Conservation (phyloP, 2,888 invertebrate genomes). For the Himalopsyche kuldschensis region DNA sequence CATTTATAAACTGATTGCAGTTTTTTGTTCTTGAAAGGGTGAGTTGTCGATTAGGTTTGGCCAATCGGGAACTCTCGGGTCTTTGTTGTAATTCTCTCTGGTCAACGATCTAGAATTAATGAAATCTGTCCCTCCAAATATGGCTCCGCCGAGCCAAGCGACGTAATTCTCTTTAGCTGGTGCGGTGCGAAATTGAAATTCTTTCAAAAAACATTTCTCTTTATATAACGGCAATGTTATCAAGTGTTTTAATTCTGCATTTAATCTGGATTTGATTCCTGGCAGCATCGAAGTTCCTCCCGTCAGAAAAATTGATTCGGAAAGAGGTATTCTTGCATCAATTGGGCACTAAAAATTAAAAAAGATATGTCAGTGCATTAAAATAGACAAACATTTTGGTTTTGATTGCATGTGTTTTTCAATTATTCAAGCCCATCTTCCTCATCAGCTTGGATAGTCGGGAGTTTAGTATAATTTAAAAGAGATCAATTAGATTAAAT, state of each 20-base stretch:
- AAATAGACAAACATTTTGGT: neutral
- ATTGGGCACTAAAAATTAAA: conserved; percentile 67
- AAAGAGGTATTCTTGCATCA: conserved; percentile 76
- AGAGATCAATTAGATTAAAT: no score
- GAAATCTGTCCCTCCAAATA: conserved; percentile 70
- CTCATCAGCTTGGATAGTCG: neutral
- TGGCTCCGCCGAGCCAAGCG: conserved; percentile 81
- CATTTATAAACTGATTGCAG: conserved; percentile 19
- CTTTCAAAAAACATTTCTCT: conserved; percentile 62
- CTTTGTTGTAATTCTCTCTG: conserved; percentile 73
- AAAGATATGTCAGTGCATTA: neutral
- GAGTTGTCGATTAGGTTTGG: conserved; percentile 65
- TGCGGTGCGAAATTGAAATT: conserved; percentile 78
- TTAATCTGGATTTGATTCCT: conserved; percentile 80
- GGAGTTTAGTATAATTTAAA: neutral
- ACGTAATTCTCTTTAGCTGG: conserved; percentile 81
- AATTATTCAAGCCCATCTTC: neutral
- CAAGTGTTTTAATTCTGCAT: conserved; percentile 72
- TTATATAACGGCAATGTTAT: conserved; percentile 65
- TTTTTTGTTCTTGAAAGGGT: conserved; percentile 46
- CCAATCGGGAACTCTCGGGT: conserved; percentile 81
- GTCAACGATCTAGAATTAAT: conserved; percentile 70
- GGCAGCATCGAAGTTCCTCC: conserved; percentile 85
- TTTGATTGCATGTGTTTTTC: neutral
- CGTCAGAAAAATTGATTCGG: conserved; percentile 81